Evolutionary conservation across 1,140 invertebrate genomes (phyloP).

Genomic region (Periplaneta americana): DNA sequence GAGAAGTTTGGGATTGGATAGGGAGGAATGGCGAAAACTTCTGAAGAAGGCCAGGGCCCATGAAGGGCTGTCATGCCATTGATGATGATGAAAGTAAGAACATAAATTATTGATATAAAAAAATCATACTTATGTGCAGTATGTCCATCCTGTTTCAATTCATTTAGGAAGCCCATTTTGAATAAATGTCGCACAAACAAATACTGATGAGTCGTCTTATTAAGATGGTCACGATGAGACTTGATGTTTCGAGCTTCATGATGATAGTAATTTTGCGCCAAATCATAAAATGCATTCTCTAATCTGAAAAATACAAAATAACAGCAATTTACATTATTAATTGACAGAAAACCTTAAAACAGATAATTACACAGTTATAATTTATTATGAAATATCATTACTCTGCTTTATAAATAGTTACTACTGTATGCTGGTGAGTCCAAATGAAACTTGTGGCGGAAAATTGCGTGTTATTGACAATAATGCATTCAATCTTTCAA

Average conservation of each 20-base stretch:
- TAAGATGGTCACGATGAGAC: conserved; percentile 83
- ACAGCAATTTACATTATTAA: background rate
- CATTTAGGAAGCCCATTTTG: conserved; percentile 95
- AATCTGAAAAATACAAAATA: conserved; percentile 47
- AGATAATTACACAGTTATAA: conserved; percentile 4
- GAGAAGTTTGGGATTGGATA: no score
- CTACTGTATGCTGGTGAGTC: no score
- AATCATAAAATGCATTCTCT: conserved; percentile 89
- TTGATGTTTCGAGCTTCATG: conserved; percentile 83
- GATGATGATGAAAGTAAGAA: no score
- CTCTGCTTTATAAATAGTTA: no score
- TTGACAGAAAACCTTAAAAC: conserved; percentile 18
- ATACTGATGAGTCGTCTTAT: conserved; percentile 86
- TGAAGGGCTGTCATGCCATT: no score
- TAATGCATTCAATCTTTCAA: no score
- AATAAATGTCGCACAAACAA: conserved; percentile 94
- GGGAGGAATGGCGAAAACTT: no score
- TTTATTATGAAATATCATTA: no score
- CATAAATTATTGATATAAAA: conserved; percentile 17
- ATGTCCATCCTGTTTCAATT: conserved; percentile 84
- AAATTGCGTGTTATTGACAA: no score
- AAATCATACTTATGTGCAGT: conserved; percentile 76
- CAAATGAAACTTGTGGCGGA: no score
- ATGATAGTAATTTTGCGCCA: conserved; percentile 89
- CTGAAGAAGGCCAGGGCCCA: no score